Evolutionary conservation across 2,797 vertebrate genomes (phyloP), one percentile per base, ranked within the genome.

Genomic region (Microctenopoma lineatum): DNA sequence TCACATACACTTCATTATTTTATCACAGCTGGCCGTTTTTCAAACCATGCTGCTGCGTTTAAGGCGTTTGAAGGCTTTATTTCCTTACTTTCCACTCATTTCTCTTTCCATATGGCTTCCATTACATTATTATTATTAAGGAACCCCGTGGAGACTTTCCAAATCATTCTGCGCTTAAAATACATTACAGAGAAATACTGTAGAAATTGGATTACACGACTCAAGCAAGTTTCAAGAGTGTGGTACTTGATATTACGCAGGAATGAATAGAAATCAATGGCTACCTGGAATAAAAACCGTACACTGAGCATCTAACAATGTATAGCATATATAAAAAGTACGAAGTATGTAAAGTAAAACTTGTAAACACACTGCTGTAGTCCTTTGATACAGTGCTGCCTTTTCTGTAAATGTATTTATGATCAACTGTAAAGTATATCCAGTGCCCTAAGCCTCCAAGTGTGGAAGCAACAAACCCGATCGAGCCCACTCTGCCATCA

Each of bases 401-500:
- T 59, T 46, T 15, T 6, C 45, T 39, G 13, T 41, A 36, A 44
- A 53, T 59, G 3, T 66, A 67, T 59, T 66, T 12, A 62, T 53
- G 44, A 50, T 10, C 1, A 3, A 16, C 44, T 53, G 50, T 18
- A 16, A 34, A 45, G 50, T 25, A 25, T 48, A 55, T 54, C 26
- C 38, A 4, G 1, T 11, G 15, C 70, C 26, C 46, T 32, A 5
- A 61, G 59, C 59, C 65, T 41, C 26, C 4, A 0, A 39, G 55
- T 36, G 52, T 51, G 66, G 21, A 61, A 47, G 62, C 70, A 81
- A 73, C 79, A 88, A 77, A 84, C 77, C 64, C 47, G 25, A 50
- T 50, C 9, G 32, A 73, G 73, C 60, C 70, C 61, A 38, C 66
- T 9, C 62, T 0, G 54, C 68, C 76, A 64, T 62, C 59, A 69